Percentiles rank a stretch among this genome's conserved stretches.
phyloP scores from a whole-genome alignment of 2,888 invertebrate genomes.

The Pardosa pseudoannulata region DNA sequence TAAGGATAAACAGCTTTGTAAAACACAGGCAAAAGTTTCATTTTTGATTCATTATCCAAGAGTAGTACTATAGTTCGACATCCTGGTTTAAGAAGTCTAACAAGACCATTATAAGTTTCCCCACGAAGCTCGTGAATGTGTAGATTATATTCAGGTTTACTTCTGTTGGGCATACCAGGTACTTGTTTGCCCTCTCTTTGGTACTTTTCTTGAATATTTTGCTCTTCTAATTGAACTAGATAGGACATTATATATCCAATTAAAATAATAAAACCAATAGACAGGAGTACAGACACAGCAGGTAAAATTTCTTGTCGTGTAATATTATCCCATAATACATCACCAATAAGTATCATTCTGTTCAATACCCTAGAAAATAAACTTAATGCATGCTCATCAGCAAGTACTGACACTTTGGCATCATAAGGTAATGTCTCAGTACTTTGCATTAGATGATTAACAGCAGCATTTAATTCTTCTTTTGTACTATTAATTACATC shows the following conservation, averaged over 20 bases:
- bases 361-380: slow-evolving; percentile 84
- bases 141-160: slow-evolving; percentile 78
- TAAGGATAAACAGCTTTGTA: slow-evolving; percentile 97
- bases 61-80: slow-evolving; percentile 94
- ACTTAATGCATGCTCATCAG: slow-evolving; percentile 87
- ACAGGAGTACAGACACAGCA: slow-evolving; percentile 86
- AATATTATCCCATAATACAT: slow-evolving; percentile 85
- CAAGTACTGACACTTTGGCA: slow-evolving; percentile 83
- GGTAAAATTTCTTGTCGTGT: slow-evolving; percentile 88
- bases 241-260: slow-evolving; percentile 92
- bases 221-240: slow-evolving; percentile 84
- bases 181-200: slow-evolving; percentile 77
- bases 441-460: slow-evolving; percentile 84
- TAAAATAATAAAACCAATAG: slow-evolving; percentile 86
- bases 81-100: slow-evolving; percentile 94
- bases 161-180: slow-evolving; percentile 72
- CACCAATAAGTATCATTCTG: slow-evolving; percentile 83
- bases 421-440: slow-evolving; percentile 87
- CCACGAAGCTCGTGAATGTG: slow-evolving; percentile 93
- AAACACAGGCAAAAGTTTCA: slow-evolving; percentile 91
- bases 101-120: slow-evolving; percentile 96
- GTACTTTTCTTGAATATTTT: slow-evolving; percentile 77
- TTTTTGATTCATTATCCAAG: slow-evolving; percentile 91
- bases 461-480: slow-evolving; percentile 84
- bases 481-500: slow-evolving; percentile 74